phyloP scores from a whole-genome alignment of 2,888 invertebrate species.

The Amphipoea lucens region DNA sequence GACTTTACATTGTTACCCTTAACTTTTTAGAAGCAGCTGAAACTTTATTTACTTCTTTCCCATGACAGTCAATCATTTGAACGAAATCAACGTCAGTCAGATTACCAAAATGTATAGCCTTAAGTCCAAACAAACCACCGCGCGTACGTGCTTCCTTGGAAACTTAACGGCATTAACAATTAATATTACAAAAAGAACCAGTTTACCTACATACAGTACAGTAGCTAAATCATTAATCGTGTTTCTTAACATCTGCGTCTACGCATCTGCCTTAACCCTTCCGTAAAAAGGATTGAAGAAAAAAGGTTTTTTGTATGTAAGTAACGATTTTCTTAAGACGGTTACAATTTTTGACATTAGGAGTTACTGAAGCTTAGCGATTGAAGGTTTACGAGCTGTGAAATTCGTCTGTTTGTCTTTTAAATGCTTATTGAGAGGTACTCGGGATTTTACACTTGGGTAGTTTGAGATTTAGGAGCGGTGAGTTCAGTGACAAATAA shows the following conservation, averaged over 20 bases:
- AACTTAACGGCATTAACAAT: slow-evolving; percentile 49
- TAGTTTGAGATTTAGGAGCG: slow-evolving; percentile 12
- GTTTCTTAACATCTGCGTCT: slow-evolving; percentile 76
- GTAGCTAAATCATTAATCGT: slow-evolving; percentile 83
- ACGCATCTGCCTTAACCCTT: slow-evolving; percentile 84
- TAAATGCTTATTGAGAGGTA: slow-evolving; percentile 23
- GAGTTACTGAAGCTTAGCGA: slow-evolving; percentile 57
- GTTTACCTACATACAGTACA: slow-evolving; percentile 63
- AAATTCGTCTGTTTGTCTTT: slow-evolving; percentile 65
- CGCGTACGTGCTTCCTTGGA: slow-evolving; percentile 58
- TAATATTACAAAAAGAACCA: slow-evolving; percentile 49
- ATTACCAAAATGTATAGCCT: slow-evolving; percentile 7
- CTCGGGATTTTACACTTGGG: slow-evolving; percentile 31
- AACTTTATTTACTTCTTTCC: neutral
- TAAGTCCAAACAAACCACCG: slow-evolving; percentile 1
- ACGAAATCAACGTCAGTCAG: slow-evolving; percentile 6
- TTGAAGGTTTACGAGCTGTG: slow-evolving; percentile 53
- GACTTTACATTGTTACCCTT: neutral
- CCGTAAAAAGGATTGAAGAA: slow-evolving; percentile 72
- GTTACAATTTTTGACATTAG: slow-evolving; percentile 49
- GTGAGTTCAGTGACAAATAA: slow-evolving; percentile 1
- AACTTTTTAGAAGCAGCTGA: slow-evolving; percentile 5
- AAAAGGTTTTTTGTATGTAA: slow-evolving; percentile 57
- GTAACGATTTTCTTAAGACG: slow-evolving; percentile 61
- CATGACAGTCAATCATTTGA: slow-evolving; percentile 5